These are phyloP conservation scores for Scaptomyza hsui DNA, from an alignment of 1,140 invertebrate species.

Conservation along the genomic window DNA sequence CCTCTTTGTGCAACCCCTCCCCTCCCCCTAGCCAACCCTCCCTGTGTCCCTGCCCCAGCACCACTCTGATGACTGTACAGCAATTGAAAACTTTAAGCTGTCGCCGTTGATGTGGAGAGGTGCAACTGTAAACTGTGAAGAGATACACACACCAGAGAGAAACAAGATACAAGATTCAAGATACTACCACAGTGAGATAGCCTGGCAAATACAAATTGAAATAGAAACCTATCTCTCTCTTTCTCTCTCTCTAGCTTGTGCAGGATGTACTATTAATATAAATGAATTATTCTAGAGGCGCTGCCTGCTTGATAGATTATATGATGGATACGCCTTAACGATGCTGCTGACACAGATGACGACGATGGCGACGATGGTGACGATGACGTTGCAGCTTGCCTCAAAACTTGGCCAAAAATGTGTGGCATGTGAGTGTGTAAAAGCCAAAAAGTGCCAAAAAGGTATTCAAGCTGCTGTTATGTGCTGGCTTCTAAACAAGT, in stretches of 20 bases:
- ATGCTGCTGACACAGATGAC: conserved; percentile 48
- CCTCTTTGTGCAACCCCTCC: background rate
- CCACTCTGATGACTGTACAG: conserved; percentile 53
- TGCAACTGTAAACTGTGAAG: conserved; percentile 48
- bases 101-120: conserved; percentile 58
- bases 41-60: background rate
- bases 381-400: conserved; percentile 57
- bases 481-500: background rate
- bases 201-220: conserved; percentile 67
- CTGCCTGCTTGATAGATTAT: conserved; percentile 61
- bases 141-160: background rate
- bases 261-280: conserved; percentile 68
- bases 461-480: background rate
- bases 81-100: conserved; percentile 75
- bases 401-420: conserved; percentile 55
- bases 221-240: conserved; percentile 25
- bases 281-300: conserved; percentile 68
- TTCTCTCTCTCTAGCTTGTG: background rate
- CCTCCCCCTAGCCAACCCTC: background rate
- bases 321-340: conserved; percentile 75
- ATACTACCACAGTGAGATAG: conserved; percentile 30
- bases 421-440: conserved; percentile 21
- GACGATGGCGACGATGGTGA: background rate
- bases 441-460: conserved; percentile 11
- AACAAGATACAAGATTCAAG: conserved; percentile 18